These are phyloP conservation scores for Euwallacea fornicatus DNA, from an alignment of 1,140 invertebrate genomes.

Conservation along the genomic window DNA sequence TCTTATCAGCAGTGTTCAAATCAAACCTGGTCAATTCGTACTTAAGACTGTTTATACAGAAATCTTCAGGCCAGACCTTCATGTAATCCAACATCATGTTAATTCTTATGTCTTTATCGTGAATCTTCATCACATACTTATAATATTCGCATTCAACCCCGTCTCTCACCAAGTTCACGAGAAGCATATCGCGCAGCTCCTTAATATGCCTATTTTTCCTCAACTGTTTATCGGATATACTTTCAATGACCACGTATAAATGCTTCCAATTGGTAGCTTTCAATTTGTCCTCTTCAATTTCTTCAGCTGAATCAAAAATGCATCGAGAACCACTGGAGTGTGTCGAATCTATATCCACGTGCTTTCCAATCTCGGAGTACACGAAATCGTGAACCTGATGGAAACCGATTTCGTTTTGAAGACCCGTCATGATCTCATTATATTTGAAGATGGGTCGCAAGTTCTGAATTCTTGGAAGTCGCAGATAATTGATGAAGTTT, in stretches of 20 bases:
- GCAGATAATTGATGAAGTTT: conserved; percentile 55
- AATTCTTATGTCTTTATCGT: conserved; percentile 47
- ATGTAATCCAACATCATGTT: conserved; percentile 52
- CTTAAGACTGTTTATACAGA: conserved; percentile 48
- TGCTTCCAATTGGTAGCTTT: conserved; percentile 46
- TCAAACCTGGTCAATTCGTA: conserved; percentile 44
- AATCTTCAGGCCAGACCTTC: conserved; percentile 48
- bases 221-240: conserved; percentile 47
- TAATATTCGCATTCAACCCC: conserved; percentile 43
- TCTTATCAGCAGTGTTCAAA: conserved; percentile 4
- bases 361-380: conserved; percentile 30
- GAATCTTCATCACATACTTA: conserved; percentile 46
- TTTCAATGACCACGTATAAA: conserved; percentile 45
- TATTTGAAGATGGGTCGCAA: conserved; percentile 55
- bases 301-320: conserved; percentile 47
- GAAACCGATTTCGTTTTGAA: conserved; percentile 52
- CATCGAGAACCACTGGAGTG: conserved; percentile 31
- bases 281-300: conserved; percentile 50
- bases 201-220: conserved; percentile 38
- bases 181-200: conserved; percentile 43
- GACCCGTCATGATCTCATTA: conserved; percentile 57
- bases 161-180: conserved; percentile 45
- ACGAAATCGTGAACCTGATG: conserved; percentile 38
- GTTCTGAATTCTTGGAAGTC: conserved; percentile 52
- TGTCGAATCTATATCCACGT: conserved; percentile 20